Base-by-base conservation (phyloP, 2,113 vertebrate species). In the Pelodiscus sinensis region DNA sequence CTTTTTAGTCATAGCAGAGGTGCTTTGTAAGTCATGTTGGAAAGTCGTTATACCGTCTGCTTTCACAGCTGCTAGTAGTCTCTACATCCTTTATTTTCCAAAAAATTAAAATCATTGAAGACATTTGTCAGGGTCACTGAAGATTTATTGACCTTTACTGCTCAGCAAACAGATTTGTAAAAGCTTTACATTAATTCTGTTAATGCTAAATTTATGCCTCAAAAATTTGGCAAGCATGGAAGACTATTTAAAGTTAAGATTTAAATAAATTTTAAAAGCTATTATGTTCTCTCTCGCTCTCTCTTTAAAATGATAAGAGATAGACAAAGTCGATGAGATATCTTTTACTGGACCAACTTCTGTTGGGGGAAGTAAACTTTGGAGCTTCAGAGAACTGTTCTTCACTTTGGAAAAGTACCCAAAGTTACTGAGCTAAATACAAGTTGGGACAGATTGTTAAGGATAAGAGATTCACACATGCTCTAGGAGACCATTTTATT, bases 61-160 rank as follows among this genome's bases (percentile, higher is more conserved):
- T 95, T 54, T 84, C 54, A 25, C 27, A 71, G 12, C 84, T 93
- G 38, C 25, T 15, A 86, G 22, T 55, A 94, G 62, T n/a, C 58
- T 88, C 52, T 13, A 50, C 13, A 27, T 44, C 24, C 38, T 50
- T 77, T 77, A 25, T 27, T 71, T 89, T 44, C 55, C 10, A 92
- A 88, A 14, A 92, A 97, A 96, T 62, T 88, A 88, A 85, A 71
- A 68, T 71, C 5, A 79, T 56, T 52, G 29, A 80, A 87, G 60
- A 25, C 2, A 65, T 44, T 75, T 81, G 81, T 81, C 77, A 65
- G 88, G 90, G 79, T 91, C 57, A 21, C 0, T 6, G 93, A 78
- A 55, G 52, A 81, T 62, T 93, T 75, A 50, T 13, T 1, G 0
- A 91, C 73, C 31, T 81, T 80, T 29, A 95, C 13, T 84, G 80